Evolutionary conservation across 2,888 invertebrate genomes (phyloP), one percentile per base, ranked within the genome.

Genomic region (Rapana venosa): DNA sequence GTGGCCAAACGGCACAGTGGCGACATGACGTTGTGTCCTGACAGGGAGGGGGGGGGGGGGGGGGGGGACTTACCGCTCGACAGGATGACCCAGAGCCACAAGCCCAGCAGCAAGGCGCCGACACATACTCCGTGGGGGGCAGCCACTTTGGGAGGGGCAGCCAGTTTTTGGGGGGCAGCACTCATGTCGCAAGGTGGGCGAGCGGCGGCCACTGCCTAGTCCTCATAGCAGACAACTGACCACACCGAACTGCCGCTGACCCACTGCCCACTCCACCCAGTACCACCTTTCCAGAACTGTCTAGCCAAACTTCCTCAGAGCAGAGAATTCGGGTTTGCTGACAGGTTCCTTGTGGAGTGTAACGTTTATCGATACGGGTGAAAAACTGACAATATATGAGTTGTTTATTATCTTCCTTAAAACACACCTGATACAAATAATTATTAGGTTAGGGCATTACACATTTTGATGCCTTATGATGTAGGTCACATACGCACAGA

Each of bases 21-120:
- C 26, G 22, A 8, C n/a, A 77, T 8, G 8, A 22, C 26, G 22
- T 8, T 8, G 30, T 22, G 22, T 22, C 15, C 15, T 13, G 17
- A 6, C 35, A 74, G n/a, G n/a, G 74, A n/a, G 74, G 11, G 74
- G 6, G n/a, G 26, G 26, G n/a, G n/a, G 74, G 1, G 47, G 47
- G 4, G 4, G 47, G 47, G 4, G 8, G 47, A 89, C 91, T 91
- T n/a, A 91, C 91, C 91, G 22, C 88, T 56, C 11, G 91, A 88
- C 79, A 91, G 77, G 79, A 88, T 85, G 66, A 85, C 89, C 91
- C 89, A 90, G 66, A 91, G 85, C 61, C 90, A 77, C 90, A 91
- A 91, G 88, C 91, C 91, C 85, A 91, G 85, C 47, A 91, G 47
- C 8, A 88, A 91, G 70, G 89, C 77, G 56, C 85, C 86, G 66